Percentiles rank a stretch among this genome's conserved stretches.
These are phyloP conservation scores for Menidia beryllina DNA, from an alignment of 2,113 vertebrate genomes.

Conservation along the genomic window DNA sequence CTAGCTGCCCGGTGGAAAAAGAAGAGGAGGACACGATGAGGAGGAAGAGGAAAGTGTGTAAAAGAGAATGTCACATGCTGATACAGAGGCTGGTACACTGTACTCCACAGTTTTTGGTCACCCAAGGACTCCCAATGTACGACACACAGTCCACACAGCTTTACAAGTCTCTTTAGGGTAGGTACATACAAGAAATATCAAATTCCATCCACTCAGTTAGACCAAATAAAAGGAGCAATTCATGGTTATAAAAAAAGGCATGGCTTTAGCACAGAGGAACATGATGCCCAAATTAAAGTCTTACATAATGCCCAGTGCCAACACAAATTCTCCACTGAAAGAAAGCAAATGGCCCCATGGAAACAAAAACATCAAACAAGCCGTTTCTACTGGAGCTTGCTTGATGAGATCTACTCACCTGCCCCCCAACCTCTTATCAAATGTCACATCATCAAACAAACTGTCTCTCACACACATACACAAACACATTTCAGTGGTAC, in stretches of 20 bases:
- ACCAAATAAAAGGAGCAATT: neutral
- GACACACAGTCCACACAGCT: constrained; percentile 9
- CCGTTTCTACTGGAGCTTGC: neutral
- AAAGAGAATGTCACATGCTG: constrained; percentile 62
- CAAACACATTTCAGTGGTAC: neutral
- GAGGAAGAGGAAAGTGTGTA: constrained; percentile 58
- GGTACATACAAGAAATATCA: neutral
- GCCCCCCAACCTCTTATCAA: neutral
- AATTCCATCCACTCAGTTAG: neutral
- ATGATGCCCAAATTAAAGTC: constrained; percentile 14
- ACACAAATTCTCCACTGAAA: constrained; percentile 10
- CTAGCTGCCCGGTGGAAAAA: constrained; percentile 69
- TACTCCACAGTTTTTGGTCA: constrained; percentile 31
- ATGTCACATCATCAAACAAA: too few species aligned
- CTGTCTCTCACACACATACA: neutral
- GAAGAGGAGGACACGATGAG: constrained; percentile 57
- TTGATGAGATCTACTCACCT: neutral
- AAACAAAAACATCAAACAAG: constrained; percentile 14
- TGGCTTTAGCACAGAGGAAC: neutral
- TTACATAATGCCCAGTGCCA: constrained; percentile 23
- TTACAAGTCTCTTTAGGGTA: neutral
- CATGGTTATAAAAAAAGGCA: neutral
- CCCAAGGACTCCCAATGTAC: constrained; percentile 21
- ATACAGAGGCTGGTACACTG: constrained; percentile 35
- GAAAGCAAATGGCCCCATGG: neutral